Evolutionary conservation across 2,888 invertebrate genomes (phyloP), one percentile per base, ranked within the genome.

Genomic region (Timandra comae): DNA sequence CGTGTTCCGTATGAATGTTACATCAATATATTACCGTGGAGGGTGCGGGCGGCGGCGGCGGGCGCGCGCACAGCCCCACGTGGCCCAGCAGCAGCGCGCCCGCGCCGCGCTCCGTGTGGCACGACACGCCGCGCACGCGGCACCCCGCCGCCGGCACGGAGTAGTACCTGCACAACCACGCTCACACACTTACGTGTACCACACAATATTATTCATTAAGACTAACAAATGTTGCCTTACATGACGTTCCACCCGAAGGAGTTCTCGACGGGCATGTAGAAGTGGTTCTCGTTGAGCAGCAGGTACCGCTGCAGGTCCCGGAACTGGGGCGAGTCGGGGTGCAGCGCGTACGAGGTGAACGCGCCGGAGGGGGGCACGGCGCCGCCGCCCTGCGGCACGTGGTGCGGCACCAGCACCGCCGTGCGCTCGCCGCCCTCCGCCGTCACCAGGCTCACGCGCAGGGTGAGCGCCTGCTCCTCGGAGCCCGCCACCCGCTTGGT

Each of bases 251-350:
- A 86, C 0, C 63, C 67, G 42, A 54, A 74, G 0, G 52, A 42
- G 47, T 86, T 85, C 28, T 74, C 71, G 2, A 73, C 38, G 2
- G 84, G 75, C 39, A 82, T 64, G 43, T 85, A 85, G 55, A 73
- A 78, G n/a, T 43, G 65, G 0, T 80, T 64, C 44, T 76, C 58
- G 24, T 72, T 32, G 3, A 73, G 42, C 44, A 84, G 52, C 46
- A 86, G 43, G 38, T 79, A 67, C 25, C 48, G 48, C 53, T 72
- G 78, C 42, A 81, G 29, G 0, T 47, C 47, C 7, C 40, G 43
- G 38, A 71, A 64, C 10, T 30, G 36, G 5, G 34, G 41, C 11
- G 44, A 25, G 1, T 19, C 19, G 1, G 48, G 38, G 29, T 27
- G n/a, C 22, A 61, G 27, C 4, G 68, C 63, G 32, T 54, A 56